phyloP scores from a whole-genome alignment of 2,888 invertebrate species.

The Saturnia pavonia region DNA sequence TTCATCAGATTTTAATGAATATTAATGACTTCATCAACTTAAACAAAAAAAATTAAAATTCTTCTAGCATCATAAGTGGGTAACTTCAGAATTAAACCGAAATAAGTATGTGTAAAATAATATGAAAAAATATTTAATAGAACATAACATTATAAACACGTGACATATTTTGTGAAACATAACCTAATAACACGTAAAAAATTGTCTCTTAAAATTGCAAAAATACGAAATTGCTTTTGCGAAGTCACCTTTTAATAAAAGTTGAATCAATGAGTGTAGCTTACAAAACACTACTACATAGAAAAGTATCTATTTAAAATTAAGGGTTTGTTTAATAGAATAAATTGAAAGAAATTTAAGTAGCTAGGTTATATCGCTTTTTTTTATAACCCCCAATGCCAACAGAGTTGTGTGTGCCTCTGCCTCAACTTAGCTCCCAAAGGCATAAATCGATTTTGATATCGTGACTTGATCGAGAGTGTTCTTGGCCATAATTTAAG shows the following conservation, averaged over 20 bases:
- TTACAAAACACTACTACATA: not conserved
- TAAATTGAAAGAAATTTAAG: not conserved
- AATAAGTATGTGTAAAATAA: not conserved
- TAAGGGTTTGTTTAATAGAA: not conserved
- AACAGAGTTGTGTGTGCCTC: too few species aligned
- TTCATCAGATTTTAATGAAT: not conserved
- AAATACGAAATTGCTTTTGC: not conserved
- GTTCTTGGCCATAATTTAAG: too few species aligned
- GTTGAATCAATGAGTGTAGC: not conserved
- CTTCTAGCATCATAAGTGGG: not conserved
- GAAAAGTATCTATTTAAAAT: not conserved
- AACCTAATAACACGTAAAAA: not conserved
- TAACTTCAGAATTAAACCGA: not conserved
- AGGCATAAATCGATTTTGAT: too few species aligned
- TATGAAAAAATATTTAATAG: not conserved
- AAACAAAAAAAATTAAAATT: not conserved
- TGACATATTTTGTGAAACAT: not conserved
- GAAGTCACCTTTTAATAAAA: not conserved
- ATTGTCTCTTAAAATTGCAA: not conserved
- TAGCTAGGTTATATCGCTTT: too few species aligned
- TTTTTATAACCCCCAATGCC: too few species aligned
- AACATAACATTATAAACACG: not conserved
- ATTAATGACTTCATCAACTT: not conserved
- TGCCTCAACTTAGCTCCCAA: too few species aligned
- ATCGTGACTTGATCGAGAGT: too few species aligned